Evolutionary conservation across 2,888 invertebrate species (phyloP).

Genomic region (Ypsolopha sequella): DNA sequence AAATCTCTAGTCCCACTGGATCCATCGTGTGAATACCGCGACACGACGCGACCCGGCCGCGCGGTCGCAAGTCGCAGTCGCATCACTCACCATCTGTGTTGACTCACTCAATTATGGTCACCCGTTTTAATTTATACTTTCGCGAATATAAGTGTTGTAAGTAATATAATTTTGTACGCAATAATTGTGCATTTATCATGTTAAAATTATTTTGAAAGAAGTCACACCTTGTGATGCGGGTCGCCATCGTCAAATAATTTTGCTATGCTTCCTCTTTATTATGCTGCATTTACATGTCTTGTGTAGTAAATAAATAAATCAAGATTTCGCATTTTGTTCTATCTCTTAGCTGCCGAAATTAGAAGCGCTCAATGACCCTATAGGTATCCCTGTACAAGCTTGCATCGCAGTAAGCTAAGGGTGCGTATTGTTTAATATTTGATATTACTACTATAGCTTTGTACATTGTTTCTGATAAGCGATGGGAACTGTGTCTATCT

Average conservation of each 20-base stretch:
- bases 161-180: neutral
- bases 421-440: slow-evolving; percentile 71
- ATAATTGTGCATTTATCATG: neutral
- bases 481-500: slow-evolving; percentile 80
- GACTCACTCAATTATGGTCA: neutral
- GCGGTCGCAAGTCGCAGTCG: slow-evolving; percentile 10
- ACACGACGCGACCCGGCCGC: slow-evolving; percentile 8
- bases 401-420: slow-evolving; percentile 62
- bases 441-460: slow-evolving; percentile 76
- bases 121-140: neutral
- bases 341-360: slow-evolving; percentile 59
- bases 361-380: slow-evolving; percentile 68
- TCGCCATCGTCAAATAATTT: slow-evolving; percentile 28
- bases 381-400: slow-evolving; percentile 59
- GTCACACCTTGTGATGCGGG: neutral
- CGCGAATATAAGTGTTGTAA: neutral
- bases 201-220: neutral
- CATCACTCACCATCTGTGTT: slow-evolving; percentile 2
- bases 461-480: slow-evolving; percentile 79
- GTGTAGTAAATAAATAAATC: slow-evolving; percentile 51
- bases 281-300: slow-evolving; percentile 59
- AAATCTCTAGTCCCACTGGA: slow-evolving; percentile 78
- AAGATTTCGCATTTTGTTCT: slow-evolving; percentile 65
- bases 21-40: slow-evolving; percentile 58
- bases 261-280: slow-evolving; percentile 64